Base-by-base conservation (phyloP, 2,113 vertebrate genomes). In the Piprites chloris region DNA sequence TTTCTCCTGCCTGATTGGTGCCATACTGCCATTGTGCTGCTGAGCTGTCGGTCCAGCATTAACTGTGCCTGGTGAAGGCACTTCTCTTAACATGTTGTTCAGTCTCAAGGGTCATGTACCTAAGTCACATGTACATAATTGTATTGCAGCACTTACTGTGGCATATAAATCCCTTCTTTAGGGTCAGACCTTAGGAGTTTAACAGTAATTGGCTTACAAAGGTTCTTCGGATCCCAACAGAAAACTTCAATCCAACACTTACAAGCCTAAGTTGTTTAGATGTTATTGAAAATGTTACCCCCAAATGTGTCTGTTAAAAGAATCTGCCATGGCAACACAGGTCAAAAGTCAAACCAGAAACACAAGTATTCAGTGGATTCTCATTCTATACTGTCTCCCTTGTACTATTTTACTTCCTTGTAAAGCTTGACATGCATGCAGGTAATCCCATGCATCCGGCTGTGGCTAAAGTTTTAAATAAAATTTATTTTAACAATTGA, bases 41-140 rank as follows among this genome's bases (percentile, higher is more conserved):
- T 81, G 74, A 84, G 39, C 32, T 66, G 1, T 41, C 12, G 24
- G 33, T 24, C 41, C 41, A 85, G 20, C 37, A 72, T 53, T 79
- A n/a, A 23, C 24, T 33, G 10, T 14, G n/a, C 10, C n/a, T 3
- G 0, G 5, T 71, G 27, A 78, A 84, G 37, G 15, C 2, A 0
- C 32, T 59, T 59, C 30, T 90, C 24, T 59, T 55, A 55, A 41
- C 6, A 32, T 1, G 0, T 21, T 28, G 32, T 22, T 46, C 35
- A 32, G 0, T 61, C 61, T 84, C 67, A 42, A 52, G 12, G 7
- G 20, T 10, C 33, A 19, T 11, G 9, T 28, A 59, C 24, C n/a
- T 30, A 80, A 63, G 20, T 69, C 28, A 65, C 0, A 0, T 9
- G 9, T 26, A 37, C 18, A 11, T 79, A 56, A 71, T 15, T 42